Base-by-base conservation (phyloP, 2,888 invertebrate genomes). In the Clusia tigrina region DNA sequence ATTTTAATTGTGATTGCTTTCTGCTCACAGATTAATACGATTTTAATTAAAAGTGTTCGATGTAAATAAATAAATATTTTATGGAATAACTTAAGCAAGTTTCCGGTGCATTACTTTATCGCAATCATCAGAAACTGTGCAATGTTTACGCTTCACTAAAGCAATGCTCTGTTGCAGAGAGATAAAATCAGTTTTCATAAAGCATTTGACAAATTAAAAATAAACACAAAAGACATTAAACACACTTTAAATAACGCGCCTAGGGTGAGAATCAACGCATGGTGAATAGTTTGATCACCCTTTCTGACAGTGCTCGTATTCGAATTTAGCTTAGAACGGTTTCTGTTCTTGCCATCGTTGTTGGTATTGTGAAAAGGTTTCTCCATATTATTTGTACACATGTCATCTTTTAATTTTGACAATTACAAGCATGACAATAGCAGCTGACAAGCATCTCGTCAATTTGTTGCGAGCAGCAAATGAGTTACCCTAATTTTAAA, bases 341-440 rank as follows among this genome's bases (percentile, higher is more conserved):
- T 12, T 22, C 20, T 54, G 12, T 12, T 53, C 15, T 23, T 2
- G 26, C 32, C 18, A 5, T 54, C 32, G 15, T 26, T 54, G 25
- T 32, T 55, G 55, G n/a, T 66, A 64, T 69, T 70, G 64, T n/a
- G n/a, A n/a, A n/a, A n/a, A 23, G 73, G 57, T 60, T 66, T 55
- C 63, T 60, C 2, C 18, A 53, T 66, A 1, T 68, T 76, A 77
- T 74, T 76, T 76, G 67, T 74, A 71, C 75, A 76, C 77, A 76
- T 74, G 77, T 76, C 74, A 76, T 74, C 68, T 62, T 58, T 54
- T 62, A 69, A 70, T 75, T 60, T 74, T 74, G 76, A 75, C 74
- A 75, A 75, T 64, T 70, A 74, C 70, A 70, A 69, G 71, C 71
- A 74, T 74, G 76, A 75, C 74, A 77, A 77, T 77, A 76, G 70